Percentiles rank a stretch among this genome's conserved stretches.
Evolutionary conservation across 1,140 invertebrate genomes (phyloP).

Genomic region (Cotesia typhae): DNA sequence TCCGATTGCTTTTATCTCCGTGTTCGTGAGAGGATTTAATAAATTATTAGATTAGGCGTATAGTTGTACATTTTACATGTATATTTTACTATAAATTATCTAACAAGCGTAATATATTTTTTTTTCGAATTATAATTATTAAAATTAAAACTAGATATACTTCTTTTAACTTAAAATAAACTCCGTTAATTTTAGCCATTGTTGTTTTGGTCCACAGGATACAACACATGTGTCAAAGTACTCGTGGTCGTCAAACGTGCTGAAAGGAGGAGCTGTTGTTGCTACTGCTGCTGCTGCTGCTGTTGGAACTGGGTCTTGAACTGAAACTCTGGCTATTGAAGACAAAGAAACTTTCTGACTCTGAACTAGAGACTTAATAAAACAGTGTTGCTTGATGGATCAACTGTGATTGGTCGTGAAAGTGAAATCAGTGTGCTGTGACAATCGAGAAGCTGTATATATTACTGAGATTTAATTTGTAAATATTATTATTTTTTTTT

Average conservation of each 20-base stretch:
- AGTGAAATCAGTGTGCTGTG: conserved; percentile 18
- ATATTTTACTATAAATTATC: too few species aligned
- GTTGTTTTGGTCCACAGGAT: conserved; percentile 36
- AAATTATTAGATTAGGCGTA: too few species aligned
- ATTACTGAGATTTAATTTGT: background rate
- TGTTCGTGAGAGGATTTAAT: background rate
- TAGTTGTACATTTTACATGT: too few species aligned
- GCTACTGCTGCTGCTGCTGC: too few species aligned
- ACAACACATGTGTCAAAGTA: conserved; percentile 33
- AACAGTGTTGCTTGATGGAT: background rate
- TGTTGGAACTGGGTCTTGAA: background rate
- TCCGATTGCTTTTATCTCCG: conserved; percentile 7
- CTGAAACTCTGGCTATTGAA: background rate
- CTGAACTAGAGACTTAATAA: background rate
- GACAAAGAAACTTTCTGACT: background rate
- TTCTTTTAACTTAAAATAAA: background rate
- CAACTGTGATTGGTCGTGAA: conserved; percentile 19
- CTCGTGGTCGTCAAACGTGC: conserved; percentile 21
- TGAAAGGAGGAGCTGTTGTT: background rate
- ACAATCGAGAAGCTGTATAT: conserved; percentile 4
- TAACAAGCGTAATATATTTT: too few species aligned
- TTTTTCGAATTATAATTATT: too few species aligned
- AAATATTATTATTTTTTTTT: conserved; percentile 11
- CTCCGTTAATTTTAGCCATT: conserved; percentile 18
- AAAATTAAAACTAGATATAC: too few species aligned